Percentiles rank a stretch among this genome's conserved stretches.
Evolutionary conservation across 37 sponge, comb jelly and placozoan genomes (phyloP).

Genomic region (Geodia barretti): DNA sequence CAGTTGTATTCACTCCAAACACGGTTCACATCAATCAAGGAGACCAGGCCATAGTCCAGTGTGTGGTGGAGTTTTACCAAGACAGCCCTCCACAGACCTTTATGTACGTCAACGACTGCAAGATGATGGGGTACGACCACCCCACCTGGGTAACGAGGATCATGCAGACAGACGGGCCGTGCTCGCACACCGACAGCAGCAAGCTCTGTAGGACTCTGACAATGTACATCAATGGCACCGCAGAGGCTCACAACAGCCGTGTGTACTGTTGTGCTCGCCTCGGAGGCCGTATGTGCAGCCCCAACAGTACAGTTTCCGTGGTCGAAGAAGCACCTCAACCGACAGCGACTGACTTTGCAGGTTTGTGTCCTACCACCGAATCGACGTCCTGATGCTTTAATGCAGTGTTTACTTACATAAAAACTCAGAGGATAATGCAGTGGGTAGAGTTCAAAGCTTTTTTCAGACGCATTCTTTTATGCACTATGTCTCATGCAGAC

Average conservation of each 20-base stretch:
- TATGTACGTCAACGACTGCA: neutral
- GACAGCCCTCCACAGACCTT: neutral
- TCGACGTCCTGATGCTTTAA: no score
- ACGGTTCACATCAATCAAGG: neutral
- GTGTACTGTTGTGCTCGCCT: neutral
- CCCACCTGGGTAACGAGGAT: neutral
- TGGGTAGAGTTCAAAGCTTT: no score
- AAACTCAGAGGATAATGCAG: no score
- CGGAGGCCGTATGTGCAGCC: neutral
- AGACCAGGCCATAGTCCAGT: neutral
- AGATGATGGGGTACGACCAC: neutral
- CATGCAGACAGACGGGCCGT: neutral
- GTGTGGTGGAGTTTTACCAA: neutral
- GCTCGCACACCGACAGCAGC: neutral
- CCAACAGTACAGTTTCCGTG: neutral
- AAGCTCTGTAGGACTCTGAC: neutral
- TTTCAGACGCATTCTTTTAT: no score
- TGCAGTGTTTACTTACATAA: no score
- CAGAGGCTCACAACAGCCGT: neutral
- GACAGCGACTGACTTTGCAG: no score
- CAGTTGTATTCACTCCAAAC: neutral
- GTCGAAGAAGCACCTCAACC: neutral
- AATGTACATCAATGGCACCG: neutral
- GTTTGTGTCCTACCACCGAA: no score
- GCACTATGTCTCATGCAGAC: no score